Conservation (phyloP, 2,888 invertebrate genomes). For the Mantis religiosa region DNA sequence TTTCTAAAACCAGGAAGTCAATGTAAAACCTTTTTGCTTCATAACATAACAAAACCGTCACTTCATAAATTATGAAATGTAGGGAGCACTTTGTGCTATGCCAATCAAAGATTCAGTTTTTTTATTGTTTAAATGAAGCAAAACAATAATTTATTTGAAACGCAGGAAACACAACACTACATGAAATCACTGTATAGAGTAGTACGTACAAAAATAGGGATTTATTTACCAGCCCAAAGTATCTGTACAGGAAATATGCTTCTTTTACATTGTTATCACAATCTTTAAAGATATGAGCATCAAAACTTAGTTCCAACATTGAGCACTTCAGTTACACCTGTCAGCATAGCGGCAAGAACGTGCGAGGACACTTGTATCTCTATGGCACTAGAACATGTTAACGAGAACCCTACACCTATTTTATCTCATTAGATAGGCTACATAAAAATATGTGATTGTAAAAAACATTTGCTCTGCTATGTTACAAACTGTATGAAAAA, state of each 20-base stretch:
- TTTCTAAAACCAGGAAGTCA: too few relatives aligned
- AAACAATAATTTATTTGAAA: background rate
- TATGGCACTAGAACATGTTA: constrained; percentile 4
- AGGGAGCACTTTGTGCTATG: too few relatives aligned
- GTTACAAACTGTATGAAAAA: background rate
- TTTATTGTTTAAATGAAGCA: background rate
- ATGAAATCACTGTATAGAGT: background rate
- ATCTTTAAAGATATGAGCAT: constrained; percentile 10
- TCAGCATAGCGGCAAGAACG: constrained; percentile 19
- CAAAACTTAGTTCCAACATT: constrained; percentile 11
- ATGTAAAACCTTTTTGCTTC: too few relatives aligned
- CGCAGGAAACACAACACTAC: background rate
- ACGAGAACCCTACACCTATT: background rate
- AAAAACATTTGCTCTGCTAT: background rate
- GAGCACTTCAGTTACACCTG: constrained; percentile 9
- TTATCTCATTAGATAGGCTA: background rate
- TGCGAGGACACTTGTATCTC: background rate
- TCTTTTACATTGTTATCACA: background rate
- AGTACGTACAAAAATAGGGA: constrained; percentile 26
- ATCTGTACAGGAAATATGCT: constrained; percentile 13
- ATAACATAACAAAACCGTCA: too few relatives aligned
- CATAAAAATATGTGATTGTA: background rate
- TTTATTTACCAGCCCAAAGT: constrained; percentile 26
- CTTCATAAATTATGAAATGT: too few relatives aligned
- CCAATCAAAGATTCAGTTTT: background rate